Conservation (phyloP, 2,113 vertebrate species). For the Channa argus region DNA sequence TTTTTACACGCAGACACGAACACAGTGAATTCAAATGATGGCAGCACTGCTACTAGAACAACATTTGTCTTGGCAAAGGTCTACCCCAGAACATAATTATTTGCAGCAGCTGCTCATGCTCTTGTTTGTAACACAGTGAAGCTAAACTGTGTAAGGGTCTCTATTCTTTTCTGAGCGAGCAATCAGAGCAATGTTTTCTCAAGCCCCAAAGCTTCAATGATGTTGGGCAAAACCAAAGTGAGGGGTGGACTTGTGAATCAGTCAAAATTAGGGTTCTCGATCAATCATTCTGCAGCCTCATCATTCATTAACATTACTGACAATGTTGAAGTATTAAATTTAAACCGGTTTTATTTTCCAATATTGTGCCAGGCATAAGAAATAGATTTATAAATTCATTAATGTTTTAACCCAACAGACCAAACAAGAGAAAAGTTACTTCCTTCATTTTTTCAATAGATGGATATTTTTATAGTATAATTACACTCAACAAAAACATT, state of each 20-base stretch:
- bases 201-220: conserved; percentile 3
- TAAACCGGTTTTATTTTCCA: conserved; percentile 30
- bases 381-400: conserved; percentile 6
- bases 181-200: conserved; percentile 23
- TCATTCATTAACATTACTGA: conserved; percentile 10
- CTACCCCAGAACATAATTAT: conserved; percentile 75
- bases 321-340: conserved; percentile 33
- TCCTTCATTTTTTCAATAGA: conserved; percentile 1
- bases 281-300: conserved; percentile 4
- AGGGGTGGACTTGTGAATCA: conserved; percentile 32
- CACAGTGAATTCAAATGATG: conserved; percentile 59
- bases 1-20: conserved; percentile 20
- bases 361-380: conserved; percentile 36
- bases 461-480: not conserved
- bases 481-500: not conserved
- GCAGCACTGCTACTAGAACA: conserved; percentile 78
- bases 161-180: conserved; percentile 53
- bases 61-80: conserved; percentile 81
- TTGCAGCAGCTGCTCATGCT: conserved; percentile 80
- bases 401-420: not conserved
- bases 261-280: conserved; percentile 19
- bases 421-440: conserved; percentile 7
- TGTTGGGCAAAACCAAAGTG: conserved; percentile 30
- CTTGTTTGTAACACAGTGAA: conserved; percentile 77
- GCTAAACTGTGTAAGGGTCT: conserved; percentile 74